Base-by-base conservation (phyloP, 2,888 invertebrate genomes). In the Napeogenes inachia region DNA sequence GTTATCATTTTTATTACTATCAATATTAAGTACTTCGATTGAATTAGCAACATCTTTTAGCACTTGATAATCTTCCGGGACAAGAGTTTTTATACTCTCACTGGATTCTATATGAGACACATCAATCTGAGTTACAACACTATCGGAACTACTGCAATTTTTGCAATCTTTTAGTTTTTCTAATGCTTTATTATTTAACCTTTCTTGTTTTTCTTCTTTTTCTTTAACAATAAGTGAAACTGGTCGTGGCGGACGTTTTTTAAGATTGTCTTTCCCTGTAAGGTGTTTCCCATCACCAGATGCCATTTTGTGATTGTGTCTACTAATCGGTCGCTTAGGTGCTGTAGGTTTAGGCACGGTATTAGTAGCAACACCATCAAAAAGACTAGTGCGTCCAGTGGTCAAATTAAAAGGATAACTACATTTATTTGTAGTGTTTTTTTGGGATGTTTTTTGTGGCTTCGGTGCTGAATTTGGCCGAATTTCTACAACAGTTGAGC, bases 131-230 rank as follows among this genome's bases (percentile, higher is more conserved):
- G 85, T 79, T 0, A 92, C 90, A 30, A 93, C 81, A 0, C 93
- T 92, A 75, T 93, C 93, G 0, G 91, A 85, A 53, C 93, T 93
- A 73, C 92, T 92, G 42, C 91, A 91, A 65, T 85, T 84, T 45
- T 86, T 84, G 33, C 72, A 82, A 64, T 84, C 82, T 70, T 88
- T 87, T 13, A 77, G 75, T 42, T 87, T 83, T 61, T 83, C 82
- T 54, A 87, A 75, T 10, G 75, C 59, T 8, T 73, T 62, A 53
- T 73, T 62, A 53, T 77, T 81, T 0, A 59, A 62, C 45, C 77
- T 83, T 59, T 84, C 83, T 59, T 73, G 76, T 60, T 83, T 82
- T 64, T 80, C 81, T 0, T 76, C 78, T 70, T 80, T 82, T n/a
- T 82, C 87, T 54, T 80, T 81, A 2, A 87, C 72, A 71, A 87